Evolutionary conservation across 2,113 vertebrate species (phyloP), one percentile per base, ranked within the genome.

Genomic region (Prietella phreatophila): DNA sequence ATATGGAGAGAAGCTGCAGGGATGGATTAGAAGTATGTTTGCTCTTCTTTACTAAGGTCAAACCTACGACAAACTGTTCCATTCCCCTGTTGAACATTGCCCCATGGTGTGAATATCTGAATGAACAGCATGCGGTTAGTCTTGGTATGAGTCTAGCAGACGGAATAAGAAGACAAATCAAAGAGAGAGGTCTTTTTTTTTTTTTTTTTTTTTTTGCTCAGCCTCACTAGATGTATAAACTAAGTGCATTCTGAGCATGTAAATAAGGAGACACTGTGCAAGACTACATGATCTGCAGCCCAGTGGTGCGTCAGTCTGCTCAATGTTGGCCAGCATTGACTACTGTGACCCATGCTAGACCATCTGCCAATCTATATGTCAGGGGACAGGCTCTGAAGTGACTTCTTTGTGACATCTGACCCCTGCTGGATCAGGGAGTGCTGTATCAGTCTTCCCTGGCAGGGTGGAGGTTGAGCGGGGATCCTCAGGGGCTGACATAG

Each of bases 321-420:
- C 82, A 3, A 5, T 80, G 82, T 36, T 82, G 69, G 61, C 33
- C 55, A 78, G 36, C 39, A 7, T 58, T 33, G 76, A 39, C 76
- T 61, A 69, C 20, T 55, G 58, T 82, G 84, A 87, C 81, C 79
- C 42, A 22, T 86, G 42, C 83, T 75, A 60, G 56, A 27, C 82
- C 79, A 79, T 88, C 87, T 85, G 90, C 88, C 90, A 86, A 84
- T 80, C 81, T 87, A 69, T 69, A 56, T 39, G 76, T 80, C 89
- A 86, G 83, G 84, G 60, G 30, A 81, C 36, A 55, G 39, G 50
- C 78, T 83, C 42, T 78, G 53, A 50, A 50, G 53, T 89, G 73
- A 88, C 84, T 36, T 30, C 36, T 71, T 55, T 50, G 33, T 86
- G 82, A 92, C 84, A 83, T 90, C 89, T 87, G 90, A 90, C 85